These are phyloP conservation scores for Miltochrista miniata DNA, from an alignment of 2,888 invertebrate genomes.

Conservation along the genomic window DNA sequence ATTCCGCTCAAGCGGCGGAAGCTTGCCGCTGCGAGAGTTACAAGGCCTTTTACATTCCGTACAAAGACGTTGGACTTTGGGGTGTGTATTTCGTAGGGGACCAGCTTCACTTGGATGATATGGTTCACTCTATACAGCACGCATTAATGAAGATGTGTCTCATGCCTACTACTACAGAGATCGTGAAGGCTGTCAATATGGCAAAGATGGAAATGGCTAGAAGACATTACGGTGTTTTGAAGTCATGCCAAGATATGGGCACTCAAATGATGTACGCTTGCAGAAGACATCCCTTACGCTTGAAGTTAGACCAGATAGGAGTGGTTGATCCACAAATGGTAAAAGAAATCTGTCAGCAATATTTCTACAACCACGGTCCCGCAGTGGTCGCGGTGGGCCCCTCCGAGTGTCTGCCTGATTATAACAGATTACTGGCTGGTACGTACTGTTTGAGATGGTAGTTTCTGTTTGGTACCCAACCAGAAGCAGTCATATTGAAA, in stretches of 20 bases:
- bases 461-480: neutral
- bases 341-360: constrained; percentile 39
- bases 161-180: constrained; percentile 45
- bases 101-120: constrained; percentile 56
- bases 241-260: constrained; percentile 63
- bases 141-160: constrained; percentile 68
- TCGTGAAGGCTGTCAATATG: constrained; percentile 54
- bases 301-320: constrained; percentile 11
- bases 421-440: constrained; percentile 55
- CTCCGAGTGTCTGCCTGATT: constrained; percentile 68
- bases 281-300: constrained; percentile 30
- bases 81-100: constrained; percentile 70
- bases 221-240: constrained; percentile 46
- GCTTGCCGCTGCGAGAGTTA: constrained; percentile 60
- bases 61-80: constrained; percentile 72
- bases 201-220: constrained; percentile 55
- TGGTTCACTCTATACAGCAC: constrained; percentile 58
- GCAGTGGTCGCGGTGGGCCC: constrained; percentile 71
- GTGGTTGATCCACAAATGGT: constrained; percentile 23
- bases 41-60: constrained; percentile 71
- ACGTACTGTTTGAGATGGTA: constrained; percentile 67
- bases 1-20: constrained; percentile 54
- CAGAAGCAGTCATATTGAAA: too few relatives aligned
- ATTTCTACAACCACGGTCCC: constrained; percentile 51
- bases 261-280: constrained; percentile 56